Base-by-base conservation (phyloP, 1,140 invertebrate genomes). In the Neotoxoptera formosana region DNA sequence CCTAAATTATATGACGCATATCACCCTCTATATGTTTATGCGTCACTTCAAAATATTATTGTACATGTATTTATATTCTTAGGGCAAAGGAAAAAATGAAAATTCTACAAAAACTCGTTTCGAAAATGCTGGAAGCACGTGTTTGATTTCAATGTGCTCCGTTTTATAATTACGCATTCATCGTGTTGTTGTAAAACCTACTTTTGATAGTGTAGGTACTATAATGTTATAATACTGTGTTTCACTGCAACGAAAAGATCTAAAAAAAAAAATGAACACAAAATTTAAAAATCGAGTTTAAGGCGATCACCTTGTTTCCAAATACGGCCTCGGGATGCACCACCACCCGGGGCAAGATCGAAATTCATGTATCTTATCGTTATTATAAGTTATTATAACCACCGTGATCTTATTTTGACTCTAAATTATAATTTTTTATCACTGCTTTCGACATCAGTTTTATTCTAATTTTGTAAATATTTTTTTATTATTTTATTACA, bases 291-390 rank as follows among this genome's bases (percentile, higher is more conserved):
- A n/a, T 76, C 60, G 4, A 6, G 60, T 76, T 76, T 76, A 9
- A n/a, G 60, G n/a, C 4, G 17, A 7, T 34, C 14, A n/a, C 30
- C n/a, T 76, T n/a, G 60, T 76, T 76, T 76, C 0, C 30, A 67
- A 67, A n/a, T 14, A n/a, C 60, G 3, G 60, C 60, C 60, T 76
- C 6, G 2, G 30, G n/a, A 14, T n/a, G 4, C 60, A 76, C 17
- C 30, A n/a, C 6, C 60, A 23, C 14, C 51, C 51, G 60, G 14
- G 30, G 30, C 14, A 76, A n/a, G 60, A 76, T 76, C n/a, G 17
- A 76, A 76, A 76, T 76, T n/a, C 60, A n/a, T 76, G n/a, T 76
- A n/a, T n/a, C n/a, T 76, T 76, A 76, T 76, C 60, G 60, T 76
- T 76, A 30, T 76, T 76, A 30, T 53, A 56, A 56, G 25, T 56